Base-by-base conservation (phyloP, 1,140 invertebrate genomes). In the Chrysomallon squamiferum region DNA sequence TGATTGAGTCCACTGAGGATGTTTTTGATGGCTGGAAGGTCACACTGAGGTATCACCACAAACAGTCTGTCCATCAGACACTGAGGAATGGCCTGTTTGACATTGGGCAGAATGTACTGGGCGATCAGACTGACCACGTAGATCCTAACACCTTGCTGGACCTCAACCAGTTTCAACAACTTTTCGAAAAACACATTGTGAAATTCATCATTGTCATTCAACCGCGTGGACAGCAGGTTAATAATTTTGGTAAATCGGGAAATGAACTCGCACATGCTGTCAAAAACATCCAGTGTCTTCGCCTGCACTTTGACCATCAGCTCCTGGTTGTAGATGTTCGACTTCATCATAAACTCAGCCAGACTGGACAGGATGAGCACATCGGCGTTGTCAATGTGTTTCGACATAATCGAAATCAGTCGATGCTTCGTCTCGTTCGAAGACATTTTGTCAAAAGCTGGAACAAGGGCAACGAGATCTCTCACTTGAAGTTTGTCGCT, bases 1-100 rank as follows among this genome's bases (percentile, higher is more conserved):
- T 64, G 59, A 41, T 68, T 59, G n/a, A 72, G 38, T 25, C 58
- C 69, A 32, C 30, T 60, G 18, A 72, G 45, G 33, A 72, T 59
- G 9, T 58, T 29, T 32, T 58, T 25, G 32, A 62, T 30, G 29
- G 63, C 62, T 11, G 38, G 45, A 2, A 65, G 56, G 62, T 45
- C 50, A 49, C 66, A 68, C 22, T 67, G 58, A 11, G 69, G 69
- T 25, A 71, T 71, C 6, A 64, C 47, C 0, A 25, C 11, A 0
- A 52, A 20, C 18, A 68, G 62, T 22, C 62, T 56, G 22, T 68
- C 58, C 52, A 65, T 52, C 30, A 72, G 25, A 1, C 54, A 29
- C 0, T 59, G 30, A 2, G 69, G 66, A 13, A 72, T 57, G 18
- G 68, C 22, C 1, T 38, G 29, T 2, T 63, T 41, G 5, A 59